Evolutionary conservation across 2,113 vertebrate species (phyloP).

Genomic region (Neomonachus schauinslandi): DNA sequence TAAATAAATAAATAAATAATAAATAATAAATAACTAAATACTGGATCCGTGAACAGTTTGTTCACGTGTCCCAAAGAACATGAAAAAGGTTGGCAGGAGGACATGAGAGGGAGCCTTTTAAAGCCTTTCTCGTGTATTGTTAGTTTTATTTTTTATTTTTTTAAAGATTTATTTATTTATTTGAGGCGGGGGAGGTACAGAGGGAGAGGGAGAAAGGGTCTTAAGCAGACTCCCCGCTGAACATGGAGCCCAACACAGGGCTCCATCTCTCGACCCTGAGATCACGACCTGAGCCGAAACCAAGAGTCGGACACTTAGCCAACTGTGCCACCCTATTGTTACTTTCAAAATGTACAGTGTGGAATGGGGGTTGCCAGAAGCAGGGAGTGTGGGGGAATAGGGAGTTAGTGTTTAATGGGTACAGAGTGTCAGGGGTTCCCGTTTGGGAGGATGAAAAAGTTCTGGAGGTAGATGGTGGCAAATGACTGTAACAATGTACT

Average conservation of each 20-base stretch:
- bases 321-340: not conserved
- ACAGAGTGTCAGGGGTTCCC: not conserved
- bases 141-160: not conserved
- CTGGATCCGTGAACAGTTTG: too few species aligned
- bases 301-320: not conserved
- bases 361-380: rapidly evolving
- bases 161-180: not conserved
- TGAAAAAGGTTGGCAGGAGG: rapidly evolving
- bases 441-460: not conserved
- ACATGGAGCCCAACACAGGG: rapidly evolving
- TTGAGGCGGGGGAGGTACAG: not conserved
- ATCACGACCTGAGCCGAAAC: not conserved
- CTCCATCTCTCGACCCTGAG: not conserved
- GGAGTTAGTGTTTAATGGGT: not conserved
- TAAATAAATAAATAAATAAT: too few species aligned
- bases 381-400: not conserved
- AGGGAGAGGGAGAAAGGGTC: not conserved
- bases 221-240: not conserved
- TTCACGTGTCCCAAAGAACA: not conserved
- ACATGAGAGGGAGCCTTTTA: not conserved
- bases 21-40: not conserved
- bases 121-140: not conserved
- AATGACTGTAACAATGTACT: too few species aligned
- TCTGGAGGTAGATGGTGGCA: not conserved
- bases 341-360: rapidly evolving